phyloP scores from a whole-genome alignment of 2,888 invertebrate genomes.

The Ceramica pisi region DNA sequence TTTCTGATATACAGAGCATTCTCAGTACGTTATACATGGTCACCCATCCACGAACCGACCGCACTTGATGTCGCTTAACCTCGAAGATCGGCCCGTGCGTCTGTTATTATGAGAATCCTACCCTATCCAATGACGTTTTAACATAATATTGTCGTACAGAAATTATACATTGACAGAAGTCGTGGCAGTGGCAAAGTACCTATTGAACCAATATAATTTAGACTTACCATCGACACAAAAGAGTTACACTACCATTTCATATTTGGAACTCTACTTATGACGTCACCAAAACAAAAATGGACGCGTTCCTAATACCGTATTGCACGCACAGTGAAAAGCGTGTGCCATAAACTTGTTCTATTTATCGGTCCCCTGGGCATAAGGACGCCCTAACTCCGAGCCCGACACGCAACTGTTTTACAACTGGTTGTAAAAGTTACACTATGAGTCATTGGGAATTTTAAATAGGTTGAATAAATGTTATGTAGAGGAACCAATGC shows the following conservation, averaged over 20 bases:
- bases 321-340: constrained; percentile 60
- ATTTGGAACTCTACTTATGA: constrained; percentile 7
- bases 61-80: no score
- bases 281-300: constrained; percentile 49
- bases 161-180: no score
- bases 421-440: constrained; percentile 70
- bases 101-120: no score
- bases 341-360: constrained; percentile 72
- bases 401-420: constrained; percentile 72
- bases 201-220: not conserved
- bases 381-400: constrained; percentile 60
- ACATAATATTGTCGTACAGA: no score
- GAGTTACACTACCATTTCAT: not conserved
- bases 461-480: constrained; percentile 49
- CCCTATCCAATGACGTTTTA: no score
- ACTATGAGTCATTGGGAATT: constrained; percentile 66
- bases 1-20: no score
- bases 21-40: no score
- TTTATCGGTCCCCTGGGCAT: constrained; percentile 79
- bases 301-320: constrained; percentile 46
- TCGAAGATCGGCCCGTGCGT: no score
- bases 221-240: not conserved
- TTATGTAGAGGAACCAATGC: constrained; percentile 12
- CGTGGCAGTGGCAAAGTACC: no score
- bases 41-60: no score